Evolutionary conservation across 2,797 vertebrate species (phyloP), one percentile per base, ranked within the genome.

Genomic region (Acridotheres tristis): DNA sequence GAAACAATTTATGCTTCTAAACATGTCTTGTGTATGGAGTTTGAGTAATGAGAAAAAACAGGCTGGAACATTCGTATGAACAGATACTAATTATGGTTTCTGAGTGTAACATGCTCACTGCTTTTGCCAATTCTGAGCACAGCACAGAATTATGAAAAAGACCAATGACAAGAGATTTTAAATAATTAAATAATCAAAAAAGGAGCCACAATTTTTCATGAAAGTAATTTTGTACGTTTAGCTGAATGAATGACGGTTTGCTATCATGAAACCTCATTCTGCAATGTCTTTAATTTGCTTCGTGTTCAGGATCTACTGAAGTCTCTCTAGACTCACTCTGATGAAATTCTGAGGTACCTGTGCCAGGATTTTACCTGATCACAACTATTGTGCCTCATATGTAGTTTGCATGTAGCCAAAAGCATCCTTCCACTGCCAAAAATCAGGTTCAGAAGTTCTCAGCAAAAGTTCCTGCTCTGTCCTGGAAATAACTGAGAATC

Each of bases 21-120:
- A 86, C 87, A 84, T 91, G 91, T 82, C 94, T 88, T 22, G 32
- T 86, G 63, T 89, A 38, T 67, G 67, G 85, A 88, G 85, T 91
- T 94, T 96, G 95, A 94, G 63, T 96, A 96, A 96, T 95, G 94
- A 95, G 94, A 86, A 94, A 93, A 94, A 96, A 40, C 69, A 93
- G 89, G 53, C 89, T 59, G 23, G 89, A 90, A 76, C 92, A 91
- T 92, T 96, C 84, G 84, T 93, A 91, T 54, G 91, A 96, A 50
- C 92, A 96, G 89, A 93, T 94, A 88, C 62, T 86, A 90, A 91
- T 95, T 91, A 92, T 3, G 7, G 45, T 69, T 88, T 88, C 85
- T 69, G 82, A 69, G 66, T 38, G 73, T 90, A 93, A 79, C 66
- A 36, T 10, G 34, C 58, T 83, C 69, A 18, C 29, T 69, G 19